Percentiles rank a stretch among this genome's conserved stretches.
These are phyloP conservation scores for Somateria mollissima DNA, from an alignment of 2,797 vertebrate species.

Conservation along the genomic window DNA sequence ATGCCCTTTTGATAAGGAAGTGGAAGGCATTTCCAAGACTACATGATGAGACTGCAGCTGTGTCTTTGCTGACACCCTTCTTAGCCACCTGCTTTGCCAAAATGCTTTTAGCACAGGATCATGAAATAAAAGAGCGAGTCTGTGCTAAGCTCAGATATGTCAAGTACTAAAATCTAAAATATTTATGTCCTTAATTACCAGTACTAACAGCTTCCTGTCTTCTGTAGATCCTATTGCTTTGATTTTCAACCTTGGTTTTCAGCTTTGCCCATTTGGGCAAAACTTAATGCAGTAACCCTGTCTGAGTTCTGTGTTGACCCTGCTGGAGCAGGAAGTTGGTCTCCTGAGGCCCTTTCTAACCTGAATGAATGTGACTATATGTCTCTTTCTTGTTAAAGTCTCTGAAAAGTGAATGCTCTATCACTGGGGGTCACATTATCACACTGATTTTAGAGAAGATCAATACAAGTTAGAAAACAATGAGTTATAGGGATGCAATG, in stretches of 20 bases:
- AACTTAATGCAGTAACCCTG: not conserved
- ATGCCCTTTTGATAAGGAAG: not conserved
- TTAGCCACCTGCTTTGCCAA: constrained; percentile 57
- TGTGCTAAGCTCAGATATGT: constrained; percentile 58
- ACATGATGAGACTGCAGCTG: constrained; percentile 45
- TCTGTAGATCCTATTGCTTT: not conserved
- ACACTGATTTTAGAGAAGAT: not conserved
- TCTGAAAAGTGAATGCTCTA: not conserved
- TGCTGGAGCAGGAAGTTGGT: not conserved
- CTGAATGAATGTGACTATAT: not conserved
- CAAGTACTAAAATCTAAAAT: constrained; percentile 55
- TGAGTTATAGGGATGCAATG: not conserved
- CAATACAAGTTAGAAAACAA: not conserved
- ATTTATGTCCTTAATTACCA: constrained; percentile 44
- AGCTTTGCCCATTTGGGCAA: not conserved
- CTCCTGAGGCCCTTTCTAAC: not conserved
- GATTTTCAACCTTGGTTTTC: not conserved
- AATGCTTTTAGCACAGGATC: constrained; percentile 38
- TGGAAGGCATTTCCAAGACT: constrained; percentile 32
- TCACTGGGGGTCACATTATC: not conserved
- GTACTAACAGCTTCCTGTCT: constrained; percentile 16
- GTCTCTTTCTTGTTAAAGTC: not conserved
- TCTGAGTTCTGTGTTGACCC: not conserved
- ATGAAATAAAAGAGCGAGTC: constrained; percentile 11
- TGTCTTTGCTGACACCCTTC: constrained; percentile 55